These are phyloP conservation scores for Ditylenchus dipsaci DNA, from an alignment of 1,140 invertebrate species.

Conservation along the genomic window DNA sequence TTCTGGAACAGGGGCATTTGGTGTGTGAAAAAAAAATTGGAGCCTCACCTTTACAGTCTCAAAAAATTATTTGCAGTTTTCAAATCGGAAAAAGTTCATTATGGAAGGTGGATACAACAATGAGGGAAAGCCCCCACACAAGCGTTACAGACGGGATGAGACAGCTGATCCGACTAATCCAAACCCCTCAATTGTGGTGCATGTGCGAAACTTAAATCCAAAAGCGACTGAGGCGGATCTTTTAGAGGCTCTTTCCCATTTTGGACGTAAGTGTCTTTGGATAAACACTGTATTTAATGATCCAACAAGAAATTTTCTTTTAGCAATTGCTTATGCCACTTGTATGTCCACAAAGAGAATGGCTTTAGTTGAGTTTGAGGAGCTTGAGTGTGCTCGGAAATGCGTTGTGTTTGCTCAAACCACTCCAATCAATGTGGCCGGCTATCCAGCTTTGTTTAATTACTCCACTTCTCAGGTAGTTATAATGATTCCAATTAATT, in stretches of 20 bases:
- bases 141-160: conserved; percentile 8
- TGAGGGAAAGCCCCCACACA: background rate
- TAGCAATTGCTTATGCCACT: conserved; percentile 59
- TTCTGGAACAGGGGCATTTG: too few species aligned
- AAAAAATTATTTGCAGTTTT: too few species aligned
- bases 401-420: conserved; percentile 58
- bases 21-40: too few species aligned
- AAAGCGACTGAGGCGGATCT: conserved; percentile 50
- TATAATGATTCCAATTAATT: background rate
- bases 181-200: conserved; percentile 40
- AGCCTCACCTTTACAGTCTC: too few species aligned
- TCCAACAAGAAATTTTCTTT: too few species aligned
- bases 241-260: conserved; percentile 45
- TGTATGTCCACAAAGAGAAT: conserved; percentile 60
- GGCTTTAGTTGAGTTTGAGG: conserved; percentile 59
- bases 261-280: conserved; percentile 30
- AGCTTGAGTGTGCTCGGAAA: conserved; percentile 55
- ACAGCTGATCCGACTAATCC: conserved; percentile 36
- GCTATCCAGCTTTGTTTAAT: conserved; percentile 60
- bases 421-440: conserved; percentile 59
- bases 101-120: background rate
- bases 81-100: background rate
- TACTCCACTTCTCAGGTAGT: conserved; percentile 60
- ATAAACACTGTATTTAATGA: too few species aligned
- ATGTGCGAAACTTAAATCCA: conserved; percentile 35